Conservation (phyloP, 2,888 invertebrate genomes). For the Thysanoteuthis rhombus region DNA sequence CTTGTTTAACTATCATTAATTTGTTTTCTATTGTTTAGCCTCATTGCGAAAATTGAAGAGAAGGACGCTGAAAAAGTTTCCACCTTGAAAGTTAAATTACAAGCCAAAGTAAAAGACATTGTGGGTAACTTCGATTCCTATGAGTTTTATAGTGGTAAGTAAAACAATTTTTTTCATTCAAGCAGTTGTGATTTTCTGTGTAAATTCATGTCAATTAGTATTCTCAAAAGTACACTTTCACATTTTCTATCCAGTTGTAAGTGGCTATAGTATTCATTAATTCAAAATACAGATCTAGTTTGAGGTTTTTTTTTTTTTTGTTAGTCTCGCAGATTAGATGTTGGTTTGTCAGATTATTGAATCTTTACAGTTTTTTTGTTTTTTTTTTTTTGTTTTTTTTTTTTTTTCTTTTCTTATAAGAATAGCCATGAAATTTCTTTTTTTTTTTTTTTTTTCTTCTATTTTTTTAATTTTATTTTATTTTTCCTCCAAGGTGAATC, state of each 20-base stretch:
- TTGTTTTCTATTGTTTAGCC: not conserved
- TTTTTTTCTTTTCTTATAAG: no score
- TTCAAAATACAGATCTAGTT: not conserved
- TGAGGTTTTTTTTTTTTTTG: no score
- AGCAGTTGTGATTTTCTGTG: not conserved
- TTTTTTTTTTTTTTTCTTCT: no score
- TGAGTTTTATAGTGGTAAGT: not conserved
- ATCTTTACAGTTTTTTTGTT: no score
- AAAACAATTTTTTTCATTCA: not conserved
- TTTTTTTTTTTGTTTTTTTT: no score
- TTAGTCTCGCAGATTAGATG: no score
- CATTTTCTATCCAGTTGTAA: no score
- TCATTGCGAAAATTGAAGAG: not conserved
- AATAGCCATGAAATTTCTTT: no score
- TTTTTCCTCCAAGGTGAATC: not conserved
- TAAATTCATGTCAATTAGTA: not conserved
- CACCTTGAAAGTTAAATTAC: not conserved
- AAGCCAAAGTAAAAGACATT: not conserved
- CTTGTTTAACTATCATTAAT: not conserved
- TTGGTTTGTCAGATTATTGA: no score
- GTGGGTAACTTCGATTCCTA: not conserved
- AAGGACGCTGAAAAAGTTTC: not conserved
- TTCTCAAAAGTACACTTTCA: not conserved
- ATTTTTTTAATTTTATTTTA: not conserved
- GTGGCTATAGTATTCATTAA: no score